Evolutionary conservation across 2,888 invertebrate species (phyloP), one percentile per base, ranked within the genome.

Genomic region (Seladonia tumulorum): DNA sequence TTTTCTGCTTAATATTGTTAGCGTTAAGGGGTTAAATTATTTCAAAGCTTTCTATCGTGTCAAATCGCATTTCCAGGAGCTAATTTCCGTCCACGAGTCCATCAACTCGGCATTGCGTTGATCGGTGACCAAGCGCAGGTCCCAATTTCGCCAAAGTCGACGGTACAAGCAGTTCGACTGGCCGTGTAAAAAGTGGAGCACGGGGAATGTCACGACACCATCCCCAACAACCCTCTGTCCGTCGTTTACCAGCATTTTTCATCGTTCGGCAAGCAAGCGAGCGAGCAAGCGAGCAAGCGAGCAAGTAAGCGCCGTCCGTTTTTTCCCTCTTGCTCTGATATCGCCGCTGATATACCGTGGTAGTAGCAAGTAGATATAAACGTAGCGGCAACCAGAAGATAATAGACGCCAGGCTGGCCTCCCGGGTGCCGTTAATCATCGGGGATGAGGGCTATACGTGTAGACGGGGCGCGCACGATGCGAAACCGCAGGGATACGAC

Each of bases 391-490:
- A 92, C 90, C 90, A 88, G 90, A 89, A 92, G 94, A 93, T 94
- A 93, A 94, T 94, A 93, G 94, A 92, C 91, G 92, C 90, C 68
- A 89, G 88, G 92, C 89, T 87, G 86, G 90, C 91, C 94, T 93
- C 94, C 87, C 79, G 94, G 92, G 94, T 88, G 93, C 93, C 92
- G 94, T 94, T 94, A 94, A 94, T 94, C 94, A 94, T 94, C 91
- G 87, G 91, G 92, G 92, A 91, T 93, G 93, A 93, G 88, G 82
- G 76, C 76, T 79, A 88, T 89, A 86, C 78, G 87, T 83, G 86
- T 77, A 83, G 81, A 82, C 42, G 39, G 35, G 88, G n/a, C 57
- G 57, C 29, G 88, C 90, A 86, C 87, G 90, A 90, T 85, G 92
- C 89, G 92, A 92, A 92, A 91, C 91, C 92, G 87, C 88, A 88